A percentile compares a stretch with the other conserved stretches of the same genome.
Conservation (phyloP, 2,797 vertebrate genomes). For the Saxicola maurus region DNA sequence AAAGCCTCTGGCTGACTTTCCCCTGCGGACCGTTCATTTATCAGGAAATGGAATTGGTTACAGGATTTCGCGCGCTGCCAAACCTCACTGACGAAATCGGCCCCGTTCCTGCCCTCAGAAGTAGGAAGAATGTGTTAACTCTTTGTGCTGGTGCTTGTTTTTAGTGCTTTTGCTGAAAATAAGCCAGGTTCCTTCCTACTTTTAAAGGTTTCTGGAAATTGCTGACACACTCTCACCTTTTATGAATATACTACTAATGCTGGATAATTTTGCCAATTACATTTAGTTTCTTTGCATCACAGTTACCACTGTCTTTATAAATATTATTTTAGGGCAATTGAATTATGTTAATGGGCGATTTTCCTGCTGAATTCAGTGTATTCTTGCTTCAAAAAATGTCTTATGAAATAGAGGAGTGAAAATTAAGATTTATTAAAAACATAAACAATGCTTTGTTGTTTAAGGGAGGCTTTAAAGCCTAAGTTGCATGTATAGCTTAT, state of each 20-base stretch:
- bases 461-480: conserved; percentile 24
- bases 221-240: neutral
- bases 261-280: neutral
- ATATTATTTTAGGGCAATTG: neutral
- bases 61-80: conserved; percentile 73
- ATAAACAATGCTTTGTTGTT: conserved; percentile 2
- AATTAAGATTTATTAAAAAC: neutral
- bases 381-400: neutral
- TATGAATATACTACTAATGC: neutral
- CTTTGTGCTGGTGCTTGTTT: neutral
- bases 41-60: conserved; percentile 80
- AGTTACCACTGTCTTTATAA: neutral
- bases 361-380: neutral
- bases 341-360: neutral
- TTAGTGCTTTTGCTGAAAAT: neutral
- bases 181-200: neutral
- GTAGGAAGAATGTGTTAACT: conserved; percentile 48
- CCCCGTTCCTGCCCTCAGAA: conserved; percentile 56
- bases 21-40: conserved; percentile 74
- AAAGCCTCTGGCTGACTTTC: conserved; percentile 72
- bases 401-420: neutral
- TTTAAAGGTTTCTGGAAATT: neutral
- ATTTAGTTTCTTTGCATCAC: neutral
- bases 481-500: neutral
- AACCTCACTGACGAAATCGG: conserved; percentile 73